phyloP scores from a whole-genome alignment of 2,113 vertebrate species.

The Anoplopoma fimbria region DNA sequence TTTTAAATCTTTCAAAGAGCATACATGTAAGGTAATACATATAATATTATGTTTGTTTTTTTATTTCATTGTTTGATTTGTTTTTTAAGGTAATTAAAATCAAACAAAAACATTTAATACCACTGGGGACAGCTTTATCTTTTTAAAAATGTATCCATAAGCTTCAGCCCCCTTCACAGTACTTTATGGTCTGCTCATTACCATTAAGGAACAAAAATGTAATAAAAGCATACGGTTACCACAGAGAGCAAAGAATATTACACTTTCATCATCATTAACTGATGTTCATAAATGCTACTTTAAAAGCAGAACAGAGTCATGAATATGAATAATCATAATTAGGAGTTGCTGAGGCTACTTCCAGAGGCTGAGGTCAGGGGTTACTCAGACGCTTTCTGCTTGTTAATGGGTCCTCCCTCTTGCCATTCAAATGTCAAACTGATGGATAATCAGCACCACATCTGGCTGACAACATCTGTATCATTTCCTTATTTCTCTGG shows the following conservation, averaged over 20 bases:
- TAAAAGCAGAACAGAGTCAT: neutral
- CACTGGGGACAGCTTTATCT: neutral
- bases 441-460: conserved; percentile 46
- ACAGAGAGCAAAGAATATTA: neutral
- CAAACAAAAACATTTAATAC: neutral
- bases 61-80: neutral
- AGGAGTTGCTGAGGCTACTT: conserved; percentile 18
- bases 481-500: conserved; percentile 10
- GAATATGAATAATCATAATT: conserved; percentile 22
- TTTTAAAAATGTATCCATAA: neutral
- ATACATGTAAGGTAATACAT: neutral
- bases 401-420: neutral
- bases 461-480: conserved; percentile 25
- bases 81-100: neutral
- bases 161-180: neutral
- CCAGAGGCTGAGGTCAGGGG: conserved; percentile 17
- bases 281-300: neutral
- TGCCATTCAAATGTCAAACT: conserved; percentile 18
- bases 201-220: neutral
- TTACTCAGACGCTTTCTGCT: neutral
- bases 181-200: neutral
- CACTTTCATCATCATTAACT: neutral
- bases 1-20: neutral
- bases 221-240: neutral
- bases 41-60: neutral